These are phyloP conservation scores for Ptilodon capucinus DNA, from an alignment of 2,888 invertebrate genomes.

Conservation along the genomic window DNA sequence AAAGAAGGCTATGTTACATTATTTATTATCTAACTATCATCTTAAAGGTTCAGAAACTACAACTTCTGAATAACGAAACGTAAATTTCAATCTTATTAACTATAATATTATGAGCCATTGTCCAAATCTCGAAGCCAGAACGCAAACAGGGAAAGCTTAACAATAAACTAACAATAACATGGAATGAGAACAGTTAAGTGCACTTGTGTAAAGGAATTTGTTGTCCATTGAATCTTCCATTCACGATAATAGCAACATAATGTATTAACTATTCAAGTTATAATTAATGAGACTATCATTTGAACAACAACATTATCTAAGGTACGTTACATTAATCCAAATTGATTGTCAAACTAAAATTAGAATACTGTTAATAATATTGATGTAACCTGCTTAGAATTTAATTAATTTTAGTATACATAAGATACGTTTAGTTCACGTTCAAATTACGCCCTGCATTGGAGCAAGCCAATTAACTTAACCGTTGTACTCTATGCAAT, in stretches of 20 bases:
- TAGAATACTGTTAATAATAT: background rate
- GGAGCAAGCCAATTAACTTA: too few relatives aligned
- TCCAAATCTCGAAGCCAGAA: background rate
- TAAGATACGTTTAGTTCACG: too few relatives aligned
- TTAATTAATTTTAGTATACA: too few relatives aligned
- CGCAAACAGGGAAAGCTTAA: background rate
- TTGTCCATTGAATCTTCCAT: constrained; percentile 18
- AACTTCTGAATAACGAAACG: too few relatives aligned
- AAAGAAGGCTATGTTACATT: too few relatives aligned
- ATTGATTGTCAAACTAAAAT: background rate
- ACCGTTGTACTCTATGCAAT: too few relatives aligned
- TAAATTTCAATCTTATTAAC: too few relatives aligned
- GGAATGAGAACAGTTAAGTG: constrained; percentile 20
- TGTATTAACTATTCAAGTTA: constrained; percentile 5
- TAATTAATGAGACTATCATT: constrained; percentile 17
- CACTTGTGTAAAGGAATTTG: constrained; percentile 14
- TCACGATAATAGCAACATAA: constrained; percentile 18
- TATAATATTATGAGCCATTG: background rate
- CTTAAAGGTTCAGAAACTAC: too few relatives aligned
- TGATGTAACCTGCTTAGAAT: background rate
- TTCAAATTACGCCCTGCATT: too few relatives aligned
- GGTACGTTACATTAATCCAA: background rate
- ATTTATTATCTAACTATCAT: too few relatives aligned
- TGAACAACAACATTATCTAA: background rate
- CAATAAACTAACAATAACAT: background rate